Evolutionary conservation across 2,888 invertebrate genomes (phyloP).

Genomic region (Pegoplata infirma): DNA sequence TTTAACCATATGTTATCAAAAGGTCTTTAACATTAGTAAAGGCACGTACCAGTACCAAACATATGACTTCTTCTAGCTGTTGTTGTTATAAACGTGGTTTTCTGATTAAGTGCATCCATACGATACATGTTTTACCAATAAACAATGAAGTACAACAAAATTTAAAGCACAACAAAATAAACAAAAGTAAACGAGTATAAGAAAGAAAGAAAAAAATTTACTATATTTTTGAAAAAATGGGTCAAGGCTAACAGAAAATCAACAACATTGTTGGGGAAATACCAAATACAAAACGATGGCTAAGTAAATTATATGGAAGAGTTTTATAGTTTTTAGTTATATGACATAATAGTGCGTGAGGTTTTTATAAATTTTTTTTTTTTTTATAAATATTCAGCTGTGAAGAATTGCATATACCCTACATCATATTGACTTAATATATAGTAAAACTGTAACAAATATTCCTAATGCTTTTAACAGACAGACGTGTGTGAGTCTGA

Average conservation of each 20-base stretch:
- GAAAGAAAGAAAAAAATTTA: conserved; percentile 3
- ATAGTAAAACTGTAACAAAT: too few species aligned
- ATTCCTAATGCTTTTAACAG: too few species aligned
- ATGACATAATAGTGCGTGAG: conserved; percentile 28
- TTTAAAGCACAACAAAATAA: conserved; percentile 19
- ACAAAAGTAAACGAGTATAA: conserved; percentile 5
- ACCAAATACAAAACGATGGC: conserved; percentile 7
- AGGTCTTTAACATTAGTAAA: conserved; percentile 41
- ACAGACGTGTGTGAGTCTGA: too few species aligned
- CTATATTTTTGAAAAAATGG: conserved; percentile 39
- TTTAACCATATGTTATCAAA: conserved; percentile 48
- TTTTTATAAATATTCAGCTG: too few species aligned
- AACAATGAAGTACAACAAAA: conserved; percentile 21
- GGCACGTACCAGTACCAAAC: conserved; percentile 39
- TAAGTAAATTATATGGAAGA: background rate
- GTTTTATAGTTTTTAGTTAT: background rate
- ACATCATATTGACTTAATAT: too few species aligned
- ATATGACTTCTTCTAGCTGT: conserved; percentile 17
- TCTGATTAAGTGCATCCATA: conserved; percentile 23
- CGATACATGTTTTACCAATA: conserved; percentile 37
- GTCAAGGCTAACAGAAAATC: conserved; percentile 50
- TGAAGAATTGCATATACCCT: too few species aligned
- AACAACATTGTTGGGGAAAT: conserved; percentile 43
- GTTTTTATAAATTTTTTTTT: conserved; percentile 9
- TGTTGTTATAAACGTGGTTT: conserved; percentile 32